Percentiles rank a stretch among this genome's conserved stretches.
phyloP scores from a whole-genome alignment of 2,113 vertebrate genomes.

The Bombycilla garrulus region DNA sequence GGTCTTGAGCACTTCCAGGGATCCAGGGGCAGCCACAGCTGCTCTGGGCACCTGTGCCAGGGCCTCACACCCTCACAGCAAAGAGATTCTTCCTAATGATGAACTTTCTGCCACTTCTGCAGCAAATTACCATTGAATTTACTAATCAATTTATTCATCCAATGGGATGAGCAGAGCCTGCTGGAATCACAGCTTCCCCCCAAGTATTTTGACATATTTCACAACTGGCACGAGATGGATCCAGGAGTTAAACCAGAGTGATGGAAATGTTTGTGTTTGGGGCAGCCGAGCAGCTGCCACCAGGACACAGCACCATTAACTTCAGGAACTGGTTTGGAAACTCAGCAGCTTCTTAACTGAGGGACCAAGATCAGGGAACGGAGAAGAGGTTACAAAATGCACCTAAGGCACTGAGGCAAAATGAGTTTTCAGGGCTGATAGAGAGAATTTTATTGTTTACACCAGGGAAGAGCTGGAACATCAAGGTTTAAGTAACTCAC shows the following conservation, averaged over 20 bases:
- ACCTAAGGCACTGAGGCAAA: not conserved
- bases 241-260: not conserved
- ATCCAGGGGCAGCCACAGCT: not conserved
- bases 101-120: not conserved
- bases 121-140: not conserved
- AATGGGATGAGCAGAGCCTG: not conserved
- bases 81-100: not conserved
- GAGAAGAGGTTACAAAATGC: not conserved
- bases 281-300: not conserved
- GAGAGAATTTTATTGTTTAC: not conserved
- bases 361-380: not conserved
- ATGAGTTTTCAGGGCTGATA: accelerated
- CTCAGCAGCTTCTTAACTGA: not conserved
- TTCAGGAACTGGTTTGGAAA: not conserved
- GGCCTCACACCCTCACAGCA: accelerated
- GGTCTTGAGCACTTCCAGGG: not conserved
- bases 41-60: not conserved
- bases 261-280: not conserved
- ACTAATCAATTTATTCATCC: not conserved
- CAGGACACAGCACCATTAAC: not conserved
- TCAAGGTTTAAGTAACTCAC: not conserved
- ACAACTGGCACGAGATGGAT: not conserved
- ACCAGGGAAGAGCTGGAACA: not conserved
- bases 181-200: not conserved
- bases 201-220: not conserved